Evolutionary conservation across 2,888 invertebrate species (phyloP).

Genomic region (Spodoptera exigua): DNA sequence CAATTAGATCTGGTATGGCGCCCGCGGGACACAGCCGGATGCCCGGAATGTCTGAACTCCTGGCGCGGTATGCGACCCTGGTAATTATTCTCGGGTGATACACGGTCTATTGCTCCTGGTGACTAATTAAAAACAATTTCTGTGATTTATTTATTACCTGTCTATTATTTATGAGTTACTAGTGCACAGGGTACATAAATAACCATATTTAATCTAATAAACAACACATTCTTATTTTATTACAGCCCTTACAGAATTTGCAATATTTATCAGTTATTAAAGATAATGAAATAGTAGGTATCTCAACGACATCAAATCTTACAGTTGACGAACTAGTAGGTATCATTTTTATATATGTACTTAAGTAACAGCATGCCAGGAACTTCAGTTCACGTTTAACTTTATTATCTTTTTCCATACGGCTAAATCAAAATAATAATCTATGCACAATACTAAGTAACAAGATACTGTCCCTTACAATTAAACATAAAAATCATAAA

Average conservation of each 20-base stretch:
- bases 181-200: conserved; percentile 11
- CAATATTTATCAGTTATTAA: no score
- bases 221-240: not conserved
- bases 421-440: conserved; percentile 24
- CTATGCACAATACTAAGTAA: conserved; percentile 26
- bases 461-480: conserved; percentile 36
- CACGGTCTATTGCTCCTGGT: conserved; percentile 69
- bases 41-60: conserved; percentile 71
- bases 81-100: conserved; percentile 75
- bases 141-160: conserved; percentile 64
- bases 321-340: no score
- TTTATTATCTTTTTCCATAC: not conserved
- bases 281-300: no score
- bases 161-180: conserved; percentile 51
- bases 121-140: conserved; percentile 76
- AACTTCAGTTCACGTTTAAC: conserved; percentile 13
- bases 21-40: conserved; percentile 75
- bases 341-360: no score
- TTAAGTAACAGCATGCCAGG: no score
- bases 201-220: conserved; percentile 7
- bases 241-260: no score
- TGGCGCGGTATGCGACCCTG: conserved; percentile 74
- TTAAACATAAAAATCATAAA: conserved; percentile 45
- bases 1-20: conserved; percentile 71
- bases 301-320: no score